Evolutionary conservation across 2,113 vertebrate genomes (phyloP).

Genomic region (Acrocephalus arundinaceus): DNA sequence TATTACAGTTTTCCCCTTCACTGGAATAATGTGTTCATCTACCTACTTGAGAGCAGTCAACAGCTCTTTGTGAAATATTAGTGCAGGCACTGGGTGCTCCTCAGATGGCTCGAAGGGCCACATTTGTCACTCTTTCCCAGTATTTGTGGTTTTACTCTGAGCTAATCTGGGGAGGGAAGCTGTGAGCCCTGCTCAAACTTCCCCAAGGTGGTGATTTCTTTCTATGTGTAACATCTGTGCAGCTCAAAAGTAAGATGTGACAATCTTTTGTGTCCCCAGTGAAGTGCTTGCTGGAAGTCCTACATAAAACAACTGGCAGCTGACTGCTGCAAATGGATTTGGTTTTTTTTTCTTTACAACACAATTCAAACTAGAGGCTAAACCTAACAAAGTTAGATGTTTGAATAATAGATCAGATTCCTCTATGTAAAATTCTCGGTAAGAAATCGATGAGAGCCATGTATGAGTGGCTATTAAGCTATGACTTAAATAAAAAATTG

Average conservation of each 20-base stretch:
- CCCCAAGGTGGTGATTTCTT: background rate
- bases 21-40: background rate
- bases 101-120: background rate
- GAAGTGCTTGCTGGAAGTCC: background rate
- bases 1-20: background rate
- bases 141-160: background rate
- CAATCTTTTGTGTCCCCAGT: background rate
- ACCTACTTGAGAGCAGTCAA: background rate
- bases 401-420: background rate
- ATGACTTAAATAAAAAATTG: background rate
- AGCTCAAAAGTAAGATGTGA: background rate
- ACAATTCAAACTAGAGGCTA: background rate
- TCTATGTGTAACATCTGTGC: background rate
- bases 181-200: background rate
- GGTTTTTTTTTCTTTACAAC: background rate
- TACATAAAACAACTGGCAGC: background rate
- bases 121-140: rapidly evolving
- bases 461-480: background rate
- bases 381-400: background rate
- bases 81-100: background rate
- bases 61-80: background rate
- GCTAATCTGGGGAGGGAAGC: background rate
- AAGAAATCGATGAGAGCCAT: background rate
- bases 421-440: background rate
- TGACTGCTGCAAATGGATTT: background rate